phyloP scores from a whole-genome alignment of 1,140 invertebrate species.

The Helicoverpa armigera region DNA sequence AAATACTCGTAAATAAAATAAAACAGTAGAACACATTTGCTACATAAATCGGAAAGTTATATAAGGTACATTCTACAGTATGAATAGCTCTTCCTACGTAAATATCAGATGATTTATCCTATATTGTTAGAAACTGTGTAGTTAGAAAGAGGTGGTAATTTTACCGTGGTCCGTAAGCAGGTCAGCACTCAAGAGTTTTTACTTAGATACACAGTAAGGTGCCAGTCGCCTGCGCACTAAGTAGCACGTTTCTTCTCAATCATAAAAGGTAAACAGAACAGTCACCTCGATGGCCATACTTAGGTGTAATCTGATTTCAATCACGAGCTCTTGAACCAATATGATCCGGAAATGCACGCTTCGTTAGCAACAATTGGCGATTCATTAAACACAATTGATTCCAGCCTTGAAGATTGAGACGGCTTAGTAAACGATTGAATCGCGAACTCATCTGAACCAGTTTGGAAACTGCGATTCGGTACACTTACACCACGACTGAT shows the following conservation, averaged over 20 bases:
- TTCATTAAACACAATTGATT: conserved; percentile 24
- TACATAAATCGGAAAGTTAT: not conserved
- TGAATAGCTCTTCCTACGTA: not conserved
- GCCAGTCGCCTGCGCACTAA: conserved; percentile 1
- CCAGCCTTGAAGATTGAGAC: conserved; percentile 17
- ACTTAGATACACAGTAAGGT: conserved; percentile 19
- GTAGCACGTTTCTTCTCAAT: conserved; percentile 22
- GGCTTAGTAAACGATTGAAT: conserved; percentile 11
- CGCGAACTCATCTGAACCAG: conserved; percentile 17
- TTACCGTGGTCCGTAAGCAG: conserved; percentile 12
- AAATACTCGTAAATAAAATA: too few species aligned
- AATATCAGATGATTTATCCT: not conserved
- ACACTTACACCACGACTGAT: conserved; percentile 20
- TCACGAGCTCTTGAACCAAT: not conserved
- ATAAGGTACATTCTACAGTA: not conserved
- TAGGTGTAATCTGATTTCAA: not conserved
- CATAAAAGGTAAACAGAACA: conserved; percentile 35
- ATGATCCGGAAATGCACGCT: conserved; percentile 19
- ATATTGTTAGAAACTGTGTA: conserved; percentile 14
- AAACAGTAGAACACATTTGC: not conserved
- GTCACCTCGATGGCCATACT: not conserved
- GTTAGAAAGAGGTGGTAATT: not conserved
- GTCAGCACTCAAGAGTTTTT: conserved; percentile 24
- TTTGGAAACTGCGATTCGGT: conserved; percentile 20
- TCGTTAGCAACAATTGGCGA: conserved; percentile 26